Evolutionary conservation across 2,113 vertebrate species (phyloP), one percentile per base, ranked within the genome.

Genomic region (Origma solitaria): DNA sequence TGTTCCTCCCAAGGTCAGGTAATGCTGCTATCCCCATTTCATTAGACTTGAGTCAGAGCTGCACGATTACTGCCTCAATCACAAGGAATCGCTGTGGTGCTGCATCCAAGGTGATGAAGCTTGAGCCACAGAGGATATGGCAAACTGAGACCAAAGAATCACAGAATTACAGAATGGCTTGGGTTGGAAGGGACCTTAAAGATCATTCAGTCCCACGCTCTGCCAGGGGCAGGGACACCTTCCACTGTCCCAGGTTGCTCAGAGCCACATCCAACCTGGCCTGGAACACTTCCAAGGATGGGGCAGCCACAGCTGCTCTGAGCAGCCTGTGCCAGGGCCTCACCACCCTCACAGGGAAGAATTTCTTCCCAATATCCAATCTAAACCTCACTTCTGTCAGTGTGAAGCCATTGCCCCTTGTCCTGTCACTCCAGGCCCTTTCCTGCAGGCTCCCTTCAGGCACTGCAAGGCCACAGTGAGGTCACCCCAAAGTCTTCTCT

Each of bases 261-360:
- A 0, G 2, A 73, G 23, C 19, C 10, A 5, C 33, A 66, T n/a
- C 60, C 77, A 88, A 0, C 33, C 51, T 51, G 27, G 23, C 19
- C 58, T 33, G 0, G 23, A 0, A 28, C 50, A 37, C 6, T 58
- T 0, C 31, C 44, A 57, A 42, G 50, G 21, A 56, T 56, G 66
- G 17, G 3, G 21, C 76, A 88, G 57, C 21, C 31, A 49, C 66
- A 72, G 35, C 42, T 88, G 0, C 57, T 71, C 42, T 49, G 35
- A 35, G 1, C 0, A 80, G 3, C 35, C 57, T 72, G 37, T 50
- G 50, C 44, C 58, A 88, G 50, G 31, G 35, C 19, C 31, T 44
- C 21, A 1, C 0, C 57, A 57, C 11, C 31, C 21, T 37, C 76
- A 22, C 35, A 72, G 31, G 18, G 3, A 44, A 72, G 0, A 20